These are phyloP conservation scores for Nothoprocta pentlandii DNA, from an alignment of 2,113 vertebrate species.

Conservation along the genomic window DNA sequence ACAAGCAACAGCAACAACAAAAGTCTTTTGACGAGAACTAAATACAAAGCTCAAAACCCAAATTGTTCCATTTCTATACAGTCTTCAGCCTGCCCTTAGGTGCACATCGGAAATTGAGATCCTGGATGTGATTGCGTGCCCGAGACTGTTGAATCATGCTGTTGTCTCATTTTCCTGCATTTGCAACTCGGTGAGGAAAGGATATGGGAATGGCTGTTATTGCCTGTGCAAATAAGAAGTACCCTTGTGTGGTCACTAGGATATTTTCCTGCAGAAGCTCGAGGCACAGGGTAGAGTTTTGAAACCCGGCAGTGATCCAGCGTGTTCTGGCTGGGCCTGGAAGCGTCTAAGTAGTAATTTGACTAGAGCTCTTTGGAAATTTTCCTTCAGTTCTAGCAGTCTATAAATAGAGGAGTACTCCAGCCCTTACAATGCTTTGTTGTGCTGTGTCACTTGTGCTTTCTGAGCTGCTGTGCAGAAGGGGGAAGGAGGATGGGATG, in stretches of 20 bases:
- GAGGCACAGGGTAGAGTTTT: background rate
- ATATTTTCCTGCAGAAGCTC: constrained; percentile 36
- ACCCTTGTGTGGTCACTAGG: background rate
- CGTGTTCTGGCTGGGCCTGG: background rate
- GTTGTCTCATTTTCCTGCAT: constrained; percentile 8
- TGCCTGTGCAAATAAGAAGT: constrained; percentile 42
- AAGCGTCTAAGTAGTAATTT: constrained; percentile 60
- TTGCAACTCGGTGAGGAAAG: constrained; percentile 13
- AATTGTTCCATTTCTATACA: background rate
- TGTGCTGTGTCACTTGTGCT: constrained; percentile 59
- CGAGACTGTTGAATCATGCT: background rate
- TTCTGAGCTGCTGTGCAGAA: constrained; percentile 14
- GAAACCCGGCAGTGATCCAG: constrained; percentile 44
- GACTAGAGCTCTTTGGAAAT: constrained; percentile 35
- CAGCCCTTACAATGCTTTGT: constrained; percentile 33
- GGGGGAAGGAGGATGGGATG: background rate
- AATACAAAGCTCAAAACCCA: background rate
- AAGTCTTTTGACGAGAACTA: background rate
- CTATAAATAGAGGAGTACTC: constrained; percentile 62
- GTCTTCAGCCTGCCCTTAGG: background rate
- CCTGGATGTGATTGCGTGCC: background rate
- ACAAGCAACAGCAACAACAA: background rate
- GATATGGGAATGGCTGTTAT: background rate
- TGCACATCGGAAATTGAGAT: background rate
- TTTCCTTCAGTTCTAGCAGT: constrained; percentile 29